A percentile compares a stretch with the other conserved stretches of the same genome.
These are phyloP conservation scores for Desmodus rotundus DNA, from an alignment of 2,113 vertebrate species.

Conservation along the genomic window DNA sequence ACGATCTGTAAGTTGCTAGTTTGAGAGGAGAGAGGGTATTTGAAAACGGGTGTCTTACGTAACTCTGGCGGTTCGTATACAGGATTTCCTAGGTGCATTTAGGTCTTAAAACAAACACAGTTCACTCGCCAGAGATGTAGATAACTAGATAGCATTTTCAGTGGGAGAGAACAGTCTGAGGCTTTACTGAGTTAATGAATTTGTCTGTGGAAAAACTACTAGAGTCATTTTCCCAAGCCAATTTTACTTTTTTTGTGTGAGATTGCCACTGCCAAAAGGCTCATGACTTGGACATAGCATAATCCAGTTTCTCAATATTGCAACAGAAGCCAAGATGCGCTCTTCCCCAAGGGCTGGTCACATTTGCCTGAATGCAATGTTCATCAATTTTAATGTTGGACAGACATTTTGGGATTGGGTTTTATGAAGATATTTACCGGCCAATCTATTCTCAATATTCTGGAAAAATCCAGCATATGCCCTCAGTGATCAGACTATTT, in stretches of 20 bases:
- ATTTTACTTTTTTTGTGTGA: neutral
- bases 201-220: neutral
- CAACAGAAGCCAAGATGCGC: constrained; percentile 9
- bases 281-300: constrained; percentile 43
- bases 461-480: neutral
- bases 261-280: constrained; percentile 27
- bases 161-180: neutral
- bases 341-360: constrained; percentile 19
- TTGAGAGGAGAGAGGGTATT: neutral
- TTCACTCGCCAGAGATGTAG: neutral
- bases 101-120: neutral
- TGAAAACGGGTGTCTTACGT: neutral
- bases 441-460: neutral
- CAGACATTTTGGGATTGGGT: constrained; percentile 21
- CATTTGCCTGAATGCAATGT: neutral
- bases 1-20: neutral
- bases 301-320: constrained; percentile 11
- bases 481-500: neutral
- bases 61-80: neutral
- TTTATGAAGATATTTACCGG: constrained; percentile 16
- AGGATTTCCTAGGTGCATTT: neutral
- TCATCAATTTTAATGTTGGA: constrained; percentile 58
- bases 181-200: neutral
- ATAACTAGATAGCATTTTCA: neutral
- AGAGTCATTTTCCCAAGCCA: constrained; percentile 48